Evolutionary conservation across 2,888 invertebrate genomes (phyloP).

Genomic region (Trissoscelio sp.): DNA sequence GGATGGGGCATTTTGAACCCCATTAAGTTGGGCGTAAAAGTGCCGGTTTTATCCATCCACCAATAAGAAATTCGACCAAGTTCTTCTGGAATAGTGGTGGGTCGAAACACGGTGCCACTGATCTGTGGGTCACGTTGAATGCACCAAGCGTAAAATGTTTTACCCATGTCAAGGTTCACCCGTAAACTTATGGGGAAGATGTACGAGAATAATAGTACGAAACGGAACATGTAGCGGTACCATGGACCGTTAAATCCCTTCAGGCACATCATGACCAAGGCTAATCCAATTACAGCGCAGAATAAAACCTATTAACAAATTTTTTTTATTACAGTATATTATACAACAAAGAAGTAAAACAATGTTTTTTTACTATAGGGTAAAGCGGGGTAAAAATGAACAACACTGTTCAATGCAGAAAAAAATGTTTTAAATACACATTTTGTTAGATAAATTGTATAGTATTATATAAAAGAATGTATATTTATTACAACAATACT

Average conservation of each 20-base stretch:
- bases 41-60: slow-evolving; percentile 99
- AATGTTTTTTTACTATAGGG: too few species aligned
- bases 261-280: slow-evolving; percentile 96
- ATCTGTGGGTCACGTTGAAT: slow-evolving; percentile 97
- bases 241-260: slow-evolving; percentile 98
- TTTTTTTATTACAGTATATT: too few species aligned
- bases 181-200: slow-evolving; percentile 99
- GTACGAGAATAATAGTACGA: slow-evolving; percentile 98
- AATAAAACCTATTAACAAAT: slow-evolving; percentile 88
- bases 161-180: slow-evolving; percentile 99
- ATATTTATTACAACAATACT: too few species aligned
- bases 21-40: slow-evolving; percentile 99
- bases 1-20: slow-evolving; percentile 97
- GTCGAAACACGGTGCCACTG: slow-evolving; percentile 96
- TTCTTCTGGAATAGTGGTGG: slow-evolving; percentile 99
- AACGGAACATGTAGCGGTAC: slow-evolving; percentile 98
- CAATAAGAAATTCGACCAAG: slow-evolving; percentile 97
- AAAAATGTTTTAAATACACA: too few species aligned
- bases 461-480: too few species aligned
- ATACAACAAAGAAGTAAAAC: too few species aligned
- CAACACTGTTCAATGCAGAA: too few species aligned
- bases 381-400: too few species aligned
- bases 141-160: slow-evolving; percentile 98
- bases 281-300: slow-evolving; percentile 93
- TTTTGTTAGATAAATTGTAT: too few species aligned